Evolutionary conservation across 2,797 vertebrate genomes (phyloP).

Genomic region (Semotilus atromaculatus): DNA sequence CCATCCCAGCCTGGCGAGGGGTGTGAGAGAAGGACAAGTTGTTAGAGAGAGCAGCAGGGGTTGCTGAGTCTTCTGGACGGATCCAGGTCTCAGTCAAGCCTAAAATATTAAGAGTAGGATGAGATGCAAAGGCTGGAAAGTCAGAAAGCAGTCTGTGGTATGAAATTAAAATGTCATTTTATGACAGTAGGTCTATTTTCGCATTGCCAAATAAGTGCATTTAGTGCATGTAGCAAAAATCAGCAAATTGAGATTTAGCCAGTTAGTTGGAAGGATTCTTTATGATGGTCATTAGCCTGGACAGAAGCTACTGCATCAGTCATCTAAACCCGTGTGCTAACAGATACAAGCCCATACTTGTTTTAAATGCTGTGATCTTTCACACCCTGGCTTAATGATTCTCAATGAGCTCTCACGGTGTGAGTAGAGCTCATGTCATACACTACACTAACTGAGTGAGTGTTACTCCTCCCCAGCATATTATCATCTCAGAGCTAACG

Average conservation of each 20-base stretch:
- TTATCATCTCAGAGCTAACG: conserved; percentile 35
- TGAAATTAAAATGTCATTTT: not conserved
- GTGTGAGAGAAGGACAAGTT: too few species aligned
- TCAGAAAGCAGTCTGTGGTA: not conserved
- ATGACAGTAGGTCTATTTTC: not conserved
- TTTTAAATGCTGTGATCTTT: conserved; percentile 49
- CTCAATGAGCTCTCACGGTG: conserved; percentile 48
- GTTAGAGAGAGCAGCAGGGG: too few species aligned
- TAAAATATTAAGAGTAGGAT: too few species aligned
- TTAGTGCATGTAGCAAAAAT: conserved; percentile 7
- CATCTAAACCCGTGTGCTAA: conserved; percentile 37
- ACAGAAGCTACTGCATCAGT: conserved; percentile 31
- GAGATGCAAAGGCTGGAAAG: too few species aligned
- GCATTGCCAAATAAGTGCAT: not conserved
- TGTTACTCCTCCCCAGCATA: conserved; percentile 38
- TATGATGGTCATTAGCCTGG: conserved; percentile 37
- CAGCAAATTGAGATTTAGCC: not conserved
- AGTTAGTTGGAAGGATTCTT: conserved; percentile 30
- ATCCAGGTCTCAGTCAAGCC: too few species aligned
- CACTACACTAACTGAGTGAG: conserved; percentile 28
- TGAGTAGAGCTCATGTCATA: conserved; percentile 48
- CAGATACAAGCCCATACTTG: conserved; percentile 20
- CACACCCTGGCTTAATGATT: conserved; percentile 49
- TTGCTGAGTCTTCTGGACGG: too few species aligned
- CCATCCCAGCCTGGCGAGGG: too few species aligned